Evolutionary conservation across 2,888 invertebrate species (phyloP).

Genomic region (Idaea dimidiata): DNA sequence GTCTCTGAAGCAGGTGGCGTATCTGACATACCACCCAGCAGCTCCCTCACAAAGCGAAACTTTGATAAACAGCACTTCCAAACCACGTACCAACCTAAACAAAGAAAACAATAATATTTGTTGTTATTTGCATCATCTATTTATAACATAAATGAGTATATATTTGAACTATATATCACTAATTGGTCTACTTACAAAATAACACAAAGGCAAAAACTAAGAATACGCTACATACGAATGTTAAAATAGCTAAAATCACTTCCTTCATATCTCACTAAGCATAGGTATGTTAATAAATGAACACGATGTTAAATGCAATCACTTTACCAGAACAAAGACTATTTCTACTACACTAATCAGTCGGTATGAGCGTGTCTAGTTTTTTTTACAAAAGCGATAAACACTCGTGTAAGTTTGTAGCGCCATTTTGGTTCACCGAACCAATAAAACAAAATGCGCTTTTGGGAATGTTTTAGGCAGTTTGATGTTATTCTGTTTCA

Average conservation of each 20-base stretch:
- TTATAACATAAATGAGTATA: neutral
- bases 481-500: neutral
- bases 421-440: conserved; percentile 49
- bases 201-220: conserved; percentile 76
- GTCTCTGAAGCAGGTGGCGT: conserved; percentile 83
- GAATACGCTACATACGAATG: conserved; percentile 74
- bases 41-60: conserved; percentile 92
- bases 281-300: conserved; percentile 53
- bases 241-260: conserved; percentile 75
- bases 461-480: conserved; percentile 22
- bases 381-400: conserved; percentile 31
- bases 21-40: conserved; percentile 87
- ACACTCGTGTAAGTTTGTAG: conserved; percentile 31
- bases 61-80: conserved; percentile 95
- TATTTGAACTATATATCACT: neutral
- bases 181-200: conserved; percentile 74
- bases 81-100: conserved; percentile 93
- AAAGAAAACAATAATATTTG: conserved; percentile 41
- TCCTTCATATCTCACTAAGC: conserved; percentile 72
- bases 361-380: conserved; percentile 39
- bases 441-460: conserved; percentile 10
- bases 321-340: conserved; percentile 60
- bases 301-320: conserved; percentile 61
- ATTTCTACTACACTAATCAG: conserved; percentile 41
- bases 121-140: conserved; percentile 1